These are phyloP conservation scores for Chironomus tepperi DNA, from an alignment of 1,140 invertebrate species.

Conservation along the genomic window DNA sequence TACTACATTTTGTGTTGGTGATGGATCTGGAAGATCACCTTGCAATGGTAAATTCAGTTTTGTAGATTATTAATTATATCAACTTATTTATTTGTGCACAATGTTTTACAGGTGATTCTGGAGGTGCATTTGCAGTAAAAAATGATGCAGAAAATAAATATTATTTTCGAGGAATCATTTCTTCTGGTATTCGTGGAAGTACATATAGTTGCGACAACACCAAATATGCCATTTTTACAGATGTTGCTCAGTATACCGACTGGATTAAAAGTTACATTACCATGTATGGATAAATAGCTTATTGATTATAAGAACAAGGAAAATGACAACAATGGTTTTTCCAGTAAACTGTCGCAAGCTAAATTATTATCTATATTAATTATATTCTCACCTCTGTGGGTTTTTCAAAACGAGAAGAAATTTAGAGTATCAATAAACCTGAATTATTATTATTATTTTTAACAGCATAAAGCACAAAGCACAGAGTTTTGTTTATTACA, in stretches of 20 bases:
- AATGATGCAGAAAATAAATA: conserved; percentile 30
- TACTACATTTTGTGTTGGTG: conserved; percentile 39
- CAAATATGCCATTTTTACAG: conserved; percentile 27
- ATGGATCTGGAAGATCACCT: conserved; percentile 34
- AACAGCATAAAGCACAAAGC: too few relatives aligned
- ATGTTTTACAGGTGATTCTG: conserved; percentile 32
- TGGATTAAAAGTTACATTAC: conserved; percentile 26
- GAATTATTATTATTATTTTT: too few relatives aligned
- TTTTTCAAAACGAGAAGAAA: too few relatives aligned
- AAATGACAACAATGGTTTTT: too few relatives aligned
- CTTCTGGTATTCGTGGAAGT: conserved; percentile 30
- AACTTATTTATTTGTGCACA: too few relatives aligned
- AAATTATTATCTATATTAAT: too few relatives aligned
- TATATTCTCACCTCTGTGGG: too few relatives aligned
- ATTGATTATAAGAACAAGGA: too few relatives aligned
- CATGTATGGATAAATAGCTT: not conserved
- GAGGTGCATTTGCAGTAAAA: conserved; percentile 36
- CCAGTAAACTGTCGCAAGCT: too few relatives aligned
- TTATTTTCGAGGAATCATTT: conserved; percentile 36
- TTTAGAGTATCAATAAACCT: too few relatives aligned
- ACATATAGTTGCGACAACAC: conserved; percentile 26
- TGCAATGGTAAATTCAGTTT: conserved; percentile 37
- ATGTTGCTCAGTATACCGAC: conserved; percentile 25
- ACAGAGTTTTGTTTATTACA: too few relatives aligned
- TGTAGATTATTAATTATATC: too few relatives aligned